Conservation (phyloP, 2,797 vertebrate genomes). For the Falco berigora region DNA sequence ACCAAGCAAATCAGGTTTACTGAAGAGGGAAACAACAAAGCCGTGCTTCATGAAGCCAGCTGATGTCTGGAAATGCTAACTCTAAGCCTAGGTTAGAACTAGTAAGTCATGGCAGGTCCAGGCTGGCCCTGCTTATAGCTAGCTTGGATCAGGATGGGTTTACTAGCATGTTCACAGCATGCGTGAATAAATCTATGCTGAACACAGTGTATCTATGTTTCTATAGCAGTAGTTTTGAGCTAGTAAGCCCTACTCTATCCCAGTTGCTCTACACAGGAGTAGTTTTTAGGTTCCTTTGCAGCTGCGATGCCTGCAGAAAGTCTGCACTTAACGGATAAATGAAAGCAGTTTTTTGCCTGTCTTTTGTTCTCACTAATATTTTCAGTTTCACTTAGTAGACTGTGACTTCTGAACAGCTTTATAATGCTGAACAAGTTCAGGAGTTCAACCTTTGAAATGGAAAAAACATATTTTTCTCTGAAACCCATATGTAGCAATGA, state of each 20-base stretch:
- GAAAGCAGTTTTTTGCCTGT: background rate
- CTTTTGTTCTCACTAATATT: background rate
- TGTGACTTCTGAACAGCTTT: background rate
- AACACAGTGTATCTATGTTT: background rate
- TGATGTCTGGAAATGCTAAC: background rate
- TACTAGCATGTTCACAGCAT: background rate
- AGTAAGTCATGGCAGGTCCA: background rate
- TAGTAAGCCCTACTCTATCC: background rate
- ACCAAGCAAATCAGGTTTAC: background rate
- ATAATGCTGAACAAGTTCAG: background rate
- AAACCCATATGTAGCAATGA: background rate
- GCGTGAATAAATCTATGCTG: background rate
- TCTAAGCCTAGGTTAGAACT: background rate
- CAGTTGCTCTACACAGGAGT: accelerated
- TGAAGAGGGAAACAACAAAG: background rate
- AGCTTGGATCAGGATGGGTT: background rate
- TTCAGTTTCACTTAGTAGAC: background rate
- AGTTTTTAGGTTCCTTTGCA: background rate
- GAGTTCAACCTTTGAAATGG: background rate
- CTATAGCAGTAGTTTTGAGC: background rate
- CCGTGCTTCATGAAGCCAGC: background rate
- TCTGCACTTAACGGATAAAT: background rate
- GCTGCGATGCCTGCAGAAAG: background rate
- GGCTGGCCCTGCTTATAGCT: background rate
- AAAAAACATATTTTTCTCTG: background rate